These are phyloP conservation scores for Empidonax alnorum DNA, from an alignment of 2,113 vertebrate genomes.

Conservation along the genomic window DNA sequence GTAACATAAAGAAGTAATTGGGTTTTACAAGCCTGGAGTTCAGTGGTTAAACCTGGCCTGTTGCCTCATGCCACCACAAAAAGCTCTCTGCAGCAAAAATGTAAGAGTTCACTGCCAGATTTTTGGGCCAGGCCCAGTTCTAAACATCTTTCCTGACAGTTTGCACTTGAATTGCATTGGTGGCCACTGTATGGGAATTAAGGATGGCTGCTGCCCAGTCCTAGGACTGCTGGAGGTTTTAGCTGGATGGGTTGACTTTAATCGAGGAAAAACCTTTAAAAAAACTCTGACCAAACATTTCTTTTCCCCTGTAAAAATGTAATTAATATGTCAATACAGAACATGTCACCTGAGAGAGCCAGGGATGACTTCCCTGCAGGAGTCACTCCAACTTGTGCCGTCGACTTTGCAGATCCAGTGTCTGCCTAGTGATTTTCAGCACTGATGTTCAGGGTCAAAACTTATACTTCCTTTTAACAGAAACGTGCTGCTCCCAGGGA, in stretches of 20 bases:
- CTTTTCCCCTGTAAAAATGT: neutral
- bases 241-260: neutral
- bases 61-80: neutral
- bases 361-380: neutral
- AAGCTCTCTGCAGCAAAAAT: neutral
- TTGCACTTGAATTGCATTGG: neutral
- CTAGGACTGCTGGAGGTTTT: neutral
- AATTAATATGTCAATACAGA: neutral
- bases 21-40: neutral
- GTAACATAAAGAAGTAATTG: neutral
- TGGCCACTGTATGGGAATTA: neutral
- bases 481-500: neutral
- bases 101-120: accelerated
- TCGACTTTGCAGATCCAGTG: neutral
- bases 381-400: neutral
- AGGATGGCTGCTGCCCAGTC: neutral
- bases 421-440: neutral
- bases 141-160: neutral
- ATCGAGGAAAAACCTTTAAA: neutral
- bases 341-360: neutral
- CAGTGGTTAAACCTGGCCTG: neutral
- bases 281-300: neutral
- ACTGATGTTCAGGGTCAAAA: conserved; percentile 31
- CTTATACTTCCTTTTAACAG: conserved; percentile 5
- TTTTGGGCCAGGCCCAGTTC: neutral